Evolutionary conservation across 2,888 invertebrate species (phyloP), one percentile per base, ranked within the genome.

Genomic region (Bombyx huttoni): DNA sequence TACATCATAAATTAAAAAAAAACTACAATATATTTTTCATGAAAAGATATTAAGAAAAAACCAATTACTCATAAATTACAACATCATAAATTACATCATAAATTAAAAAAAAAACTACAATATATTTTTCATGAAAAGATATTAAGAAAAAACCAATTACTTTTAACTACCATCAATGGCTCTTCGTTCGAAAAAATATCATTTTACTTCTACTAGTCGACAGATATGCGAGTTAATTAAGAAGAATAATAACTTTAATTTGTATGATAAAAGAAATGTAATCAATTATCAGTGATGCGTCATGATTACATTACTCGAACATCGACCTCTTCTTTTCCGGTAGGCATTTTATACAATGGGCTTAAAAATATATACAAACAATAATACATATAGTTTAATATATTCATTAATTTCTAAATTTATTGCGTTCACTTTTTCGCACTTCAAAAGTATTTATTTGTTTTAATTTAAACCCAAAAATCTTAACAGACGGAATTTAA

Each of bases 231-330:
- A 33, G 46, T 40, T 46, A 51, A 54, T 52, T 53, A 56, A 13
- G 34, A 51, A 51, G 51, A 52, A 56, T 54, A 56, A 54, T 47
- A 14, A 40, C 3, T 53, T 54, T 58, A 49, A 59, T 59, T 53
- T 52, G 46, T 49, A 53, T 56, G 56, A 58, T 62, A 62, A 57
- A 51, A 52, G 59, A 57, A 59, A 61, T 60, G 65, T 62, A 61
- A 64, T 57, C 55, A 54, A 52, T 53, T 49, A 54, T 50, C 56
- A 59, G 61, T 68, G 59, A 69, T 67, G 70, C 67, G 73, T 70
- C 70, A 68, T 73, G 70, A 75, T 77, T 75, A 71, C 71, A 75
- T 78, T 70, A 72, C 65, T 57, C 68, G 81, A 68, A 54, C 83
- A 70, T 54, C 75, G 79, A 78, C 77, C 81, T 56, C 61, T 56